phyloP scores from a whole-genome alignment of 2,888 invertebrate species.

The Drosophila greeni region DNA sequence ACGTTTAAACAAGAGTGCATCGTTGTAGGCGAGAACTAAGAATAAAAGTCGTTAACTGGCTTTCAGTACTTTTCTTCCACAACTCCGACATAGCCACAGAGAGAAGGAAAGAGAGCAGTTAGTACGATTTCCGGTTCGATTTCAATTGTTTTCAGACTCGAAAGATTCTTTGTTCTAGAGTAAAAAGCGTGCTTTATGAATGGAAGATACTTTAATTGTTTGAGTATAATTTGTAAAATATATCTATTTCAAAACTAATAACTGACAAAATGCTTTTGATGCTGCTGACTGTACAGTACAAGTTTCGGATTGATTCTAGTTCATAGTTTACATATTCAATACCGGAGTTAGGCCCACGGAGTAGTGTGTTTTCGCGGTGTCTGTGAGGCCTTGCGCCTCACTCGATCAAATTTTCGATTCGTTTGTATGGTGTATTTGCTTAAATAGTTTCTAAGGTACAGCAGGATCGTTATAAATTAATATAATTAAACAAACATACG shows the following conservation, averaged over 20 bases:
- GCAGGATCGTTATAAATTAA: constrained; percentile 55
- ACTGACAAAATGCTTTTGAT: constrained; percentile 80
- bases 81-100: constrained; percentile 63
- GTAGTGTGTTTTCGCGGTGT: constrained; percentile 45
- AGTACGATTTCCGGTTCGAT: constrained; percentile 55
- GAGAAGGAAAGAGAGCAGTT: constrained; percentile 64
- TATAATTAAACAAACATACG: constrained; percentile 67
- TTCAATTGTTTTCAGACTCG: constrained; percentile 38
- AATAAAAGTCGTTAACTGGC: constrained; percentile 56
- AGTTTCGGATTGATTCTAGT: constrained; percentile 50
- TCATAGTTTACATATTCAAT: constrained; percentile 26
- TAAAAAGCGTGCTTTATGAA: constrained; percentile 72
- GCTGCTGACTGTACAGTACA: constrained; percentile 77
- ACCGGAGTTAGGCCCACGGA: constrained; percentile 19
- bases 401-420: constrained; percentile 42
- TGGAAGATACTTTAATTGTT: constrained; percentile 57
- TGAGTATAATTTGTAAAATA: constrained; percentile 22
- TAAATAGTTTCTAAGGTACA: constrained; percentile 47
- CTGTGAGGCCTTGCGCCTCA: constrained; percentile 34
- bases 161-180: constrained; percentile 51
- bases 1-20: constrained; percentile 67
- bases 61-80: constrained; percentile 49
- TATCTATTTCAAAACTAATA: constrained; percentile 68
- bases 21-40: constrained; percentile 63
- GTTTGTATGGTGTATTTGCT: constrained; percentile 48